Base-by-base conservation (phyloP, 2,888 invertebrate species). In the Melitaea athalia region DNA sequence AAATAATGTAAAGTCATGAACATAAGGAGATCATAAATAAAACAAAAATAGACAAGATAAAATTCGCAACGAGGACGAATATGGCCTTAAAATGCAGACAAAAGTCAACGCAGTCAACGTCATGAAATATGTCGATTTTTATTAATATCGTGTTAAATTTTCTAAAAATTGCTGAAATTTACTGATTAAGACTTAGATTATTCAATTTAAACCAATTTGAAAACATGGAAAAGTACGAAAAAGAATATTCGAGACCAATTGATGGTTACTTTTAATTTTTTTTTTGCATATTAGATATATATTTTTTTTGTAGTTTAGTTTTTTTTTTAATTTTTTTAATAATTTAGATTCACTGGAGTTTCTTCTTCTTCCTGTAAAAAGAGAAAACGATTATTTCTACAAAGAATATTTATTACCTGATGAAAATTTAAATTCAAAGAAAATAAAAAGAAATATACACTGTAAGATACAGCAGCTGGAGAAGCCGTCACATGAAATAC, bases 311-410 rank as follows among this genome's bases (percentile, higher is more conserved):
- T 68, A 67, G 60, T 71, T 74, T 77, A 11, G 8, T 15, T 42
- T 8, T 38, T 38, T 38, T 38, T 38, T 38, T 38, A 3, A n/a
- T 10, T 42, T 76, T 78, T 77, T 76, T 77, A 72, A 81, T 84
- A 81, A 79, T 84, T 75, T 86, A 90, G 89, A 86, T 77, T 82
- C 83, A 15, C 77, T 88, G 77, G 83, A 87, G 68, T 82, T 81
- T 73, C 75, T 86, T 64, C 81, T 82, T 77, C 85, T 84, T 12
- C 81, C 85, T 31, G 80, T 84, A 55, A 84, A 81, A 75, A 82
- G 82, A 74, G 69, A 52, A 53, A 63, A 64, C 14, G 57, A 43
- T 53, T 52, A 38, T 38, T 38, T 68, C 57, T 59, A 67, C 52
- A 73, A 62, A 45, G 53, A 70, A 60, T 62, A 64, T 15, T 42